Evolutionary conservation across 2,888 invertebrate species (phyloP).

Genomic region (Drosophila greeni): DNA sequence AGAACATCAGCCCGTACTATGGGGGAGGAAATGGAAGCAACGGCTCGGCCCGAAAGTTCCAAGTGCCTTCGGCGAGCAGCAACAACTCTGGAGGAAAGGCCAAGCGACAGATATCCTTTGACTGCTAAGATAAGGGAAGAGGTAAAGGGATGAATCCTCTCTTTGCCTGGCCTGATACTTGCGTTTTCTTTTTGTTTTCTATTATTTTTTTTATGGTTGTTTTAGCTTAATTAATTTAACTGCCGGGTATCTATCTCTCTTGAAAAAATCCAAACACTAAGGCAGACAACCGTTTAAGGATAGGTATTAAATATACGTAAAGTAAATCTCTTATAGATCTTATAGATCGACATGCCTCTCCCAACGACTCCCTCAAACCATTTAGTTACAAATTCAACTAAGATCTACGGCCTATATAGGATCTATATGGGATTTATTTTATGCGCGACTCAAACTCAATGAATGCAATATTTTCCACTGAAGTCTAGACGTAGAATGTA

Average conservation of each 20-base stretch:
- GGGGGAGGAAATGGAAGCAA: conserved; percentile 45
- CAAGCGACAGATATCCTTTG: conserved; percentile 82
- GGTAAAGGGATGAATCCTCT: background rate
- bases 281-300: conserved; percentile 28
- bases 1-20: conserved; percentile 76
- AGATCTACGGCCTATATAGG: conserved; percentile 6
- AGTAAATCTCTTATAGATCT: conserved; percentile 31
- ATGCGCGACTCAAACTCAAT: conserved; percentile 28
- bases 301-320: conserved; percentile 20
- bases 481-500: conserved; percentile 39
- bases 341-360: conserved; percentile 19
- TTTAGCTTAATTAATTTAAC: conserved; percentile 60
- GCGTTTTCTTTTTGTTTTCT: conserved; percentile 27
- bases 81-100: conserved; percentile 79
- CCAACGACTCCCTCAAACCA: conserved; percentile 1
- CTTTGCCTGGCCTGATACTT: background rate
- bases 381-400: conserved; percentile 28
- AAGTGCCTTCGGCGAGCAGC: conserved; percentile 13
- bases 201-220: conserved; percentile 45
- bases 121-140: conserved; percentile 75
- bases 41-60: conserved; percentile 57
- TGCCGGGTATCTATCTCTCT: conserved; percentile 6
- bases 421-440: conserved; percentile 40
- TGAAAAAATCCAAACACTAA: conserved; percentile 4
- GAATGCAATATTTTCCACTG: conserved; percentile 62